A percentile compares a stretch with the other conserved stretches of the same genome.
These are phyloP conservation scores for Druon quercuslanigerum DNA, from an alignment of 1,140 invertebrate genomes.

Conservation along the genomic window DNA sequence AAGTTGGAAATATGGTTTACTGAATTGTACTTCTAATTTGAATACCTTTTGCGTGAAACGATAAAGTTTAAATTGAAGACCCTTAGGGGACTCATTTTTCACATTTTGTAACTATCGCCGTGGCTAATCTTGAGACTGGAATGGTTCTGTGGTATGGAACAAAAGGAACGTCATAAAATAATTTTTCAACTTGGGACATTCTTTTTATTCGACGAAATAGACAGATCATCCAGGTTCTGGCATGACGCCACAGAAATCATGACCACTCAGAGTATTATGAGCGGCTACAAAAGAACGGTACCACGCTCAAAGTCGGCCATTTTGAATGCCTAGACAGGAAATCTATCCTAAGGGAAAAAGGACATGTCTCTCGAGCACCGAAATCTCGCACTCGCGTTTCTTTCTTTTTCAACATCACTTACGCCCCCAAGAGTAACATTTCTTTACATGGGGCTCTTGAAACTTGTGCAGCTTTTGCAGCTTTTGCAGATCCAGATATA, in stretches of 20 bases:
- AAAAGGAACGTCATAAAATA: constrained; percentile 28
- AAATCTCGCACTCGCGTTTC: constrained; percentile 23
- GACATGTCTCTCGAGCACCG: constrained; percentile 27
- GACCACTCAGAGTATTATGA: constrained; percentile 29
- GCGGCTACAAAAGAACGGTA: constrained; percentile 26
- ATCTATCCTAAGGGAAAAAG: constrained; percentile 29
- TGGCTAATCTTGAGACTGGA: neutral
- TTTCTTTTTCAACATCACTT: constrained; percentile 31
- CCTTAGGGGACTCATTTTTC: constrained; percentile 12
- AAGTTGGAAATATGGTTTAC: too few relatives aligned
- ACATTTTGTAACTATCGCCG: constrained; percentile 6
- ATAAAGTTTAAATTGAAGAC: neutral
- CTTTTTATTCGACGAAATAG: constrained; percentile 28
- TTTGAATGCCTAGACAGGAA: constrained; percentile 30
- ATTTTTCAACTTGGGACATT: constrained; percentile 11
- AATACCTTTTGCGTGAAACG: too few relatives aligned
- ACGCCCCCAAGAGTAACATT: constrained; percentile 30
- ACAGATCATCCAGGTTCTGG: constrained; percentile 25
- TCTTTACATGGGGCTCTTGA: constrained; percentile 16
- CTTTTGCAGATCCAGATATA: neutral
- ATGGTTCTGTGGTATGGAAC: neutral
- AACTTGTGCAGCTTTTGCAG: constrained; percentile 24
- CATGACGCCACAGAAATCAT: constrained; percentile 29
- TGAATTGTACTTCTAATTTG: too few relatives aligned
- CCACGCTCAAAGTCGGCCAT: constrained; percentile 23